phyloP scores from a whole-genome alignment of 1,140 invertebrate genomes.

The Atta colombica region DNA sequence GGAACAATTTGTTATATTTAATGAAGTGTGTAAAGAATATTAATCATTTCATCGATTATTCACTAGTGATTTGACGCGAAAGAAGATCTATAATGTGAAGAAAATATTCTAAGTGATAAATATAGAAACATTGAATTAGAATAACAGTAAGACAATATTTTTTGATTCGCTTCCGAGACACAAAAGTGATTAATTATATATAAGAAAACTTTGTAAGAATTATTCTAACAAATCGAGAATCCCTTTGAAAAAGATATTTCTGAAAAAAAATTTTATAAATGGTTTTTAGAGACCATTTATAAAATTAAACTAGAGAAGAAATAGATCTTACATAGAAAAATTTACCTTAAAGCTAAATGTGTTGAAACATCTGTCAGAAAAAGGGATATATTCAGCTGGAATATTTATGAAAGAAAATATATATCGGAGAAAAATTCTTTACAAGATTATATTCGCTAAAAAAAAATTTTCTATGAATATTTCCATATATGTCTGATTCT shows the following conservation, averaged over 20 bases:
- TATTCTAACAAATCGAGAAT: not conserved
- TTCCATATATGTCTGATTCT: not conserved
- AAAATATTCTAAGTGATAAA: not conserved
- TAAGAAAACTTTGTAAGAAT: not conserved
- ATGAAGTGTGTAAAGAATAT: not conserved
- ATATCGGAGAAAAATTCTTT: constrained; percentile 1
- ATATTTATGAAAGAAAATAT: not conserved
- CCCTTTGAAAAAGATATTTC: not conserved
- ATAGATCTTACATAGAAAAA: not conserved
- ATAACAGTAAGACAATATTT: not conserved
- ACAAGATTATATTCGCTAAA: not conserved
- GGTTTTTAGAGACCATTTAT: too few relatives aligned
- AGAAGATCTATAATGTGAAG: not conserved
- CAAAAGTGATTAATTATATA: constrained; percentile 9
- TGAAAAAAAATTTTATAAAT: not conserved
- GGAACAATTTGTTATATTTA: constrained; percentile 9
- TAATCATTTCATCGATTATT: constrained; percentile 28
- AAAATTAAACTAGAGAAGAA: not conserved
- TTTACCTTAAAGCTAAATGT: not conserved
- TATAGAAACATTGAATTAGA: not conserved
- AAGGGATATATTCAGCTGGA: not conserved
- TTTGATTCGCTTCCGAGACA: constrained; percentile 24
- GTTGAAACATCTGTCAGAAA: not conserved
- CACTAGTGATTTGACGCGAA: constrained; percentile 1
- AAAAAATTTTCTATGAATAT: not conserved